Base-by-base conservation (phyloP, 53 echinoderm and acorn worm genomes). In the Holothuria leucospilota region DNA sequence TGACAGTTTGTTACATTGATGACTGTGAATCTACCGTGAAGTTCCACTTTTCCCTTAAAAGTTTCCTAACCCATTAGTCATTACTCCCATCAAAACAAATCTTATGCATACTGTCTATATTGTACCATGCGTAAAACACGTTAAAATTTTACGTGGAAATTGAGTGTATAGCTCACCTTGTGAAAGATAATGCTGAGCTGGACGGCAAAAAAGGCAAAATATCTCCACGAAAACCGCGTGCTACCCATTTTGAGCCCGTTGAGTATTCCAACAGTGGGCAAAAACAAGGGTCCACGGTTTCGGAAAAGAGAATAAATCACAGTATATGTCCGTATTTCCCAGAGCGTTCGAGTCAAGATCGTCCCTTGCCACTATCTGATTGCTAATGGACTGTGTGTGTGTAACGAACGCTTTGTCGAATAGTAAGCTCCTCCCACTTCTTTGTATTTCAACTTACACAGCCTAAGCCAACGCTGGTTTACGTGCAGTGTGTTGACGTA, bases 161-260 rank as follows among this genome's bases (percentile, higher is more conserved):
- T 80, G 29, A 8, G 29, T 60, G 16, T 59, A 13, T 30, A 27
- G 38, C 96, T 86, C 87, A 96, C 96, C 96, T 96, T 93, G 67
- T 90, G 88, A 82, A 93, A 90, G 91, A 93, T 84, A 68, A 87
- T 87, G 82, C 89, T 93, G 75, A 91, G 90, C 38, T 93, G 90
- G 81, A 96, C 92, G 88, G 92, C 87, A 86, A 91, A 93, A 88
- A 96, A 87, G 90, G 90, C 90, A 85, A 91, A 90, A 93, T 93
- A 89, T 89, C 91, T 96, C 93, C 96, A 96, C 65, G 90, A 93
- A 90, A 96, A 90, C 88, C 90, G 90, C 85, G 90, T 81, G 87
- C 90, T 89, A 91, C 92, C 96, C 96, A 96, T 96, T 83, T 66
- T 83, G 41, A 67, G 68, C 84, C 84, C 84, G 84, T 67, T 83